A percentile compares a stretch with the other conserved stretches of the same genome.
These are phyloP conservation scores for Branchellion lobata DNA, from an alignment of 2,888 invertebrate species.

Conservation along the genomic window DNA sequence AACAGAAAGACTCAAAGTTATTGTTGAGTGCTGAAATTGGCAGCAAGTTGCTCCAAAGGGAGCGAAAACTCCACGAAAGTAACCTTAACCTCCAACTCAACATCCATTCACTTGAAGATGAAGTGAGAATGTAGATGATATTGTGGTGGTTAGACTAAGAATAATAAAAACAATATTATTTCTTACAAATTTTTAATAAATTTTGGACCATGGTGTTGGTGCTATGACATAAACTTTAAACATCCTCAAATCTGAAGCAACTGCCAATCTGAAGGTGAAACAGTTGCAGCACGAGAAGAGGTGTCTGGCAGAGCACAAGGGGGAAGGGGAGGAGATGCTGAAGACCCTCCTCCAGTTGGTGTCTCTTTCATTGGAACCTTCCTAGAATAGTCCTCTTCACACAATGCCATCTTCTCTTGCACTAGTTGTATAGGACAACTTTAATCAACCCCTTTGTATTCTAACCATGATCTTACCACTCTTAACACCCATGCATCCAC, in stretches of 20 bases:
- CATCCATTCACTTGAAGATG: conserved; percentile 6
- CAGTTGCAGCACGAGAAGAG: not conserved
- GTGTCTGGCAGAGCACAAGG: not conserved
- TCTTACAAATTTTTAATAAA: no score
- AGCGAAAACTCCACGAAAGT: not conserved
- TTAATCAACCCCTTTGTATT: no score
- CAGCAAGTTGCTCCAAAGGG: conserved; percentile 4
- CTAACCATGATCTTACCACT: no score
- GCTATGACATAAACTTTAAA: not conserved
- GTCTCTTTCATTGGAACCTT: no score
- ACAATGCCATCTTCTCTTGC: no score
- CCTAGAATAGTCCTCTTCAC: no score
- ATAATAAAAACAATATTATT: no score
- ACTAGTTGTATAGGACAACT: no score
- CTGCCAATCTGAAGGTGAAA: no score
- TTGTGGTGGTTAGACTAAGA: no score
- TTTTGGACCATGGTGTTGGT: not conserved
- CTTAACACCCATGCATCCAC: no score
- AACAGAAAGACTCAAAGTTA: conserved; percentile 18
- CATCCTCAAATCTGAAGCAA: no score
- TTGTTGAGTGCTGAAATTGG: conserved; percentile 3
- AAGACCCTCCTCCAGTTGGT: not conserved
- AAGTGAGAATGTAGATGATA: not conserved
- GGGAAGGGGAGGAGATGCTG: not conserved
- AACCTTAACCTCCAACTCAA: not conserved